Evolutionary conservation across 2,797 vertebrate genomes (phyloP).

Genomic region (Micropoecilia bifurca): DNA sequence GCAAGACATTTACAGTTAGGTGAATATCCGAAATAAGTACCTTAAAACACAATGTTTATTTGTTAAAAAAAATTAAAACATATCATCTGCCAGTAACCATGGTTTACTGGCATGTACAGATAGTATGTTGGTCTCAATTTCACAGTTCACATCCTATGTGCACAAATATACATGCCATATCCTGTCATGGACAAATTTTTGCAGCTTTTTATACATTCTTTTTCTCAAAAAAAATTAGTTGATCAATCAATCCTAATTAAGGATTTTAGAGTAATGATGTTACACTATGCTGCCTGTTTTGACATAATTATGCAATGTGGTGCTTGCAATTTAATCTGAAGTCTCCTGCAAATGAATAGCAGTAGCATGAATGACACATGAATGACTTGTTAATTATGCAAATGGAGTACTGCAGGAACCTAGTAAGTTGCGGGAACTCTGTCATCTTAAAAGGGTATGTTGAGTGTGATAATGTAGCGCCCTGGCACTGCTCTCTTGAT

Average conservation of each 20-base stretch:
- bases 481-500: constrained; percentile 84
- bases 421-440: constrained; percentile 83
- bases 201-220: background rate
- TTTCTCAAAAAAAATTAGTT: constrained; percentile 5
- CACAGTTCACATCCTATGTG: background rate
- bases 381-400: constrained; percentile 88
- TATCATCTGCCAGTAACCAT: background rate
- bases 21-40: background rate
- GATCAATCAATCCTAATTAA: constrained; percentile 43
- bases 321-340: constrained; percentile 68
- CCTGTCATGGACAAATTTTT: background rate
- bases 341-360: constrained; percentile 72
- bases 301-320: constrained; percentile 55
- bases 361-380: constrained; percentile 80
- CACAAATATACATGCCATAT: background rate
- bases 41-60: background rate
- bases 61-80: background rate
- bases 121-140: background rate
- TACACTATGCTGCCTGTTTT: constrained; percentile 41
- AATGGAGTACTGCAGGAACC: constrained; percentile 77
- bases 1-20: background rate
- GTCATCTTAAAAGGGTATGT: constrained; percentile 85
- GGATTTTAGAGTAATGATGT: constrained; percentile 48
- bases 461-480: constrained; percentile 83
- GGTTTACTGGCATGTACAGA: no score